Evolutionary conservation across 2,888 invertebrate species (phyloP).

Genomic region (Perdita meconis): DNA sequence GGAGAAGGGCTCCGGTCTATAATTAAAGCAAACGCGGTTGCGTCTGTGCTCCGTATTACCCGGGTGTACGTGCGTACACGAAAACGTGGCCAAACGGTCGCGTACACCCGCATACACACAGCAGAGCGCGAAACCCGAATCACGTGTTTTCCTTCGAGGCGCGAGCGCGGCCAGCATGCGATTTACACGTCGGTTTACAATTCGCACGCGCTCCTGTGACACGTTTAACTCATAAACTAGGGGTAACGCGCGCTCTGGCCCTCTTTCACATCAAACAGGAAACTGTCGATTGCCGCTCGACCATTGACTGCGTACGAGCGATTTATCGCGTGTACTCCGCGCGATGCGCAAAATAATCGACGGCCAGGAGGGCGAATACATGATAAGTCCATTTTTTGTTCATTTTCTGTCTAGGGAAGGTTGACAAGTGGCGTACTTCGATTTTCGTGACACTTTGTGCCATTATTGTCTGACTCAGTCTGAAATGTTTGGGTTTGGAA

Average conservation of each 20-base stretch:
- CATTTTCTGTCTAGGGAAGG: too few species aligned
- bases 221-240: constrained; percentile 48
- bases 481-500: too few species aligned
- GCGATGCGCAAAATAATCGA: not conserved
- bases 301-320: not conserved
- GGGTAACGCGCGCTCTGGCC: constrained; percentile 24
- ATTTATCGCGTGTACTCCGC: not conserved
- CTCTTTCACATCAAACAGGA: constrained; percentile 50
- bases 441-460: too few species aligned
- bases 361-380: too few species aligned
- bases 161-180: constrained; percentile 56
- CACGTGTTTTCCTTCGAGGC: constrained; percentile 66
- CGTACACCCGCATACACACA: not conserved
- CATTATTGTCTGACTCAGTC: too few species aligned
- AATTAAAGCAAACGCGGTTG: constrained; percentile 71
- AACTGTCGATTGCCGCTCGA: constrained; percentile 35
- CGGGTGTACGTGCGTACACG: not conserved
- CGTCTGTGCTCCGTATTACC: constrained; percentile 20
- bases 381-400: too few species aligned
- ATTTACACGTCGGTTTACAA: constrained; percentile 50
- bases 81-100: constrained; percentile 4
- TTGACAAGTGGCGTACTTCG: too few species aligned
- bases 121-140: constrained; percentile 58
- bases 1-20: constrained; percentile 73
- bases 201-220: constrained; percentile 40